Evolutionary conservation across 2,888 invertebrate species (phyloP).

Genomic region (Bellardia bayeri): DNA sequence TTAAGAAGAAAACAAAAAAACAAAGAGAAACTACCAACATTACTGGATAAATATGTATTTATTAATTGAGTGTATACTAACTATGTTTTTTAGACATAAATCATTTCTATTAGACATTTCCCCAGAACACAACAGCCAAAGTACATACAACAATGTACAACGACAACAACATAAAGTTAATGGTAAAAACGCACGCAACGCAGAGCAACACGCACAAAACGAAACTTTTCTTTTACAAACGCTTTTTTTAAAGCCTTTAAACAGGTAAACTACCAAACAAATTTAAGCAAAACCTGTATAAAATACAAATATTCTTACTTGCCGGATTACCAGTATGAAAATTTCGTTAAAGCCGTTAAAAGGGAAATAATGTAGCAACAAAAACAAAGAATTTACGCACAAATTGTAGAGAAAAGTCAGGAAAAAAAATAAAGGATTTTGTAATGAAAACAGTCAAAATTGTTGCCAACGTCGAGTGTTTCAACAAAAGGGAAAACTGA

Average conservation of each 20-base stretch:
- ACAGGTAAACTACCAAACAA: slow-evolving; percentile 18
- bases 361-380: neutral
- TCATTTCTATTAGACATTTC: slow-evolving; percentile 81
- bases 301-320: neutral
- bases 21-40: slow-evolving; percentile 10
- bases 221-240: slow-evolving; percentile 40
- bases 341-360: slow-evolving; percentile 6
- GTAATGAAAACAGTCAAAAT: slow-evolving; percentile 22
- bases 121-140: slow-evolving; percentile 58
- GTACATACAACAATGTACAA: neutral
- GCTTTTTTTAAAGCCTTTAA: slow-evolving; percentile 36
- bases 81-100: slow-evolving; percentile 76
- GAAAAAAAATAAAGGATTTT: slow-evolving; percentile 27
- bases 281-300: slow-evolving; percentile 19
- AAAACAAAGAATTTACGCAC: slow-evolving; percentile 45
- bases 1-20: neutral
- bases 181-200: slow-evolving; percentile 79
- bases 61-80: slow-evolving; percentile 24
- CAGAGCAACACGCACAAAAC: slow-evolving; percentile 77
- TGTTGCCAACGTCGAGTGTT: slow-evolving; percentile 18
- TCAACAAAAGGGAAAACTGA: slow-evolving; percentile 21
- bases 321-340: neutral
- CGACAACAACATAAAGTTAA: slow-evolving; percentile 74
- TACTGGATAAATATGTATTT: slow-evolving; percentile 46
- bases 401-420: slow-evolving; percentile 33